Evolutionary conservation across 2,797 vertebrate genomes (phyloP).

Genomic region (Fistularia tabacaria): DNA sequence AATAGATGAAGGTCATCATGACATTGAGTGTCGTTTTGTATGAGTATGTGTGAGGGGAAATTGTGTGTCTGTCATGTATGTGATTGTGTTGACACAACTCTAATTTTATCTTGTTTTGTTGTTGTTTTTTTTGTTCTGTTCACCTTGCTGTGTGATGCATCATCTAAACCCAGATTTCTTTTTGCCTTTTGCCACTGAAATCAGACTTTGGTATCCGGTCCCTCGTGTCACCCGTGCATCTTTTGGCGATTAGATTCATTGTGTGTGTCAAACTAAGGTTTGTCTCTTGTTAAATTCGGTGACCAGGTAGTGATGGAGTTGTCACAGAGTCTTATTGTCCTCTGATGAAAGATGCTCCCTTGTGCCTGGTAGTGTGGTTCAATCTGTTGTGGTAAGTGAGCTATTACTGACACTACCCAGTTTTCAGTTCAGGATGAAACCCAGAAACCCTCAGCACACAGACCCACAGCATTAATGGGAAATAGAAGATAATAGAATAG

Average conservation of each 20-base stretch:
- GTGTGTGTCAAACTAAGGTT: conserved; percentile 53
- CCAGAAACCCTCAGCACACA: conserved; percentile 28
- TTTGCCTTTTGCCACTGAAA: conserved; percentile 10
- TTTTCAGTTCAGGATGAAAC: conserved; percentile 51
- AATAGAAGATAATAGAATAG: no score
- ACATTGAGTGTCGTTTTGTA: conserved; percentile 16
- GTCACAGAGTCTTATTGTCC: conserved; percentile 51
- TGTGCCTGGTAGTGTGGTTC: conserved; percentile 40
- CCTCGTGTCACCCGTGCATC: conserved; percentile 28
- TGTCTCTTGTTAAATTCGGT: conserved; percentile 50
- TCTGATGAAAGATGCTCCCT: conserved; percentile 50
- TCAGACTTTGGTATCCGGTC: conserved; percentile 10
- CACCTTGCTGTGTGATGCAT: conserved; percentile 11
- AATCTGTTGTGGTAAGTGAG: conserved; percentile 54
- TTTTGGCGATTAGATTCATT: conserved; percentile 47
- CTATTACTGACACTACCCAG: conserved; percentile 43
- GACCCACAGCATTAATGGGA: conserved; percentile 17
- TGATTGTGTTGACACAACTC: conserved; percentile 5
- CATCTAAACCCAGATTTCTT: conserved; percentile 6
- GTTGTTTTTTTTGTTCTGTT: conserved; percentile 11
- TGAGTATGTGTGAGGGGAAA: no score
- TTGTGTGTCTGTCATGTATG: no score
- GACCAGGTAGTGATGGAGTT: conserved; percentile 59
- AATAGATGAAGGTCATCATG: conserved; percentile 20
- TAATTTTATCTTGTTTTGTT: conserved; percentile 5